phyloP scores from a whole-genome alignment of 92 coral and sea anemone species.

The Epizoanthus rinbou region DNA sequence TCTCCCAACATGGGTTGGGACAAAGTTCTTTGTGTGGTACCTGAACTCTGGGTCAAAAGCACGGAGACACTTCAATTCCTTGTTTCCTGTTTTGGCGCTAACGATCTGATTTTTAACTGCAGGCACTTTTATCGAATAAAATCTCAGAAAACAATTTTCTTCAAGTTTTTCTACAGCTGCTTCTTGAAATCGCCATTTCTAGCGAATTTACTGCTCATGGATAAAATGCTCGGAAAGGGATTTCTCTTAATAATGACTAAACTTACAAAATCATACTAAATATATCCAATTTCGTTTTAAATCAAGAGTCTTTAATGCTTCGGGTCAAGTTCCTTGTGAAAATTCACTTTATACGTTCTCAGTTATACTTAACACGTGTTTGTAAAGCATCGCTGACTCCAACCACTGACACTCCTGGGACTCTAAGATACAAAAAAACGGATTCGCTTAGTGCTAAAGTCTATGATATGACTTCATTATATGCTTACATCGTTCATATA shows the following conservation, averaged over 20 bases:
- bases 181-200: background rate
- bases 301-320: slow-evolving; percentile 27
- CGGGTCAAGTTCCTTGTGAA: slow-evolving; percentile 37
- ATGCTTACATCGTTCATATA: background rate
- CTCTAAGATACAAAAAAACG: background rate
- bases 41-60: slow-evolving; percentile 38
- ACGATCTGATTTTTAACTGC: slow-evolving; percentile 25
- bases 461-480: background rate
- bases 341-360: background rate
- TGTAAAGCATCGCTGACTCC: background rate
- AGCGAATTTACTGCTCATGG: background rate
- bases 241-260: background rate
- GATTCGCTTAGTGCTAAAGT: background rate
- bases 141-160: background rate
- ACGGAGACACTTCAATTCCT: slow-evolving; percentile 24
- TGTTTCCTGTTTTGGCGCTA: slow-evolving; percentile 45
- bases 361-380: slow-evolving; percentile 18
- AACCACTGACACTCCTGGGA: background rate
- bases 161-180: background rate
- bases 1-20: slow-evolving; percentile 18
- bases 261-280: background rate
- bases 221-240: background rate
- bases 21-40: background rate
- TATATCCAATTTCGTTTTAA: slow-evolving; percentile 23
- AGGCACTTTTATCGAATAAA: slow-evolving; percentile 6